A percentile compares a stretch with the other conserved stretches of the same genome.
Evolutionary conservation across 1,140 invertebrate genomes (phyloP).

Genomic region (Bombus turneri): DNA sequence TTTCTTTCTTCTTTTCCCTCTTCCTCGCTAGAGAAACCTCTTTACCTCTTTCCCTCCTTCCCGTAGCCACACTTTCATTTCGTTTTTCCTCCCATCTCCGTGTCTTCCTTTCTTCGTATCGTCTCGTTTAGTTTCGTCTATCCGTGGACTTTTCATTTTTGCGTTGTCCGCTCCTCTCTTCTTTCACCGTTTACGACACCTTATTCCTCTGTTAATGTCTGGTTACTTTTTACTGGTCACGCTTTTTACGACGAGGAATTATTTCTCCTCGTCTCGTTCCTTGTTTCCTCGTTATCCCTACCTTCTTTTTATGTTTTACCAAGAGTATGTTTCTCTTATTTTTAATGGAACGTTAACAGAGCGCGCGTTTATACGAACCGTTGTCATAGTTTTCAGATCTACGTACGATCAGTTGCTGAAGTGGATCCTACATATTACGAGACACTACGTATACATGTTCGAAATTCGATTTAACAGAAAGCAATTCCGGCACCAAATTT

Average conservation of each 20-base stretch:
- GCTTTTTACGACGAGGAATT: neutral
- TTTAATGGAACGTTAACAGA: too few relatives aligned
- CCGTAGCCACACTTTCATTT: neutral
- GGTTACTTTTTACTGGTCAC: neutral
- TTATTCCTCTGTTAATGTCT: neutral
- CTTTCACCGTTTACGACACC: too few relatives aligned
- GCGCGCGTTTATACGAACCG: too few relatives aligned
- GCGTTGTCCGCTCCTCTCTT: neutral
- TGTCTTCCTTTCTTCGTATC: neutral
- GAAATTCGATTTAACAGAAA: neutral
- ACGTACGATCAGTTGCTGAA: neutral
- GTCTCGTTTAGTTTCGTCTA: slow-evolving; percentile 17
- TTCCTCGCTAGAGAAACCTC: too few relatives aligned
- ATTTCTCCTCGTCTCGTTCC: neutral
- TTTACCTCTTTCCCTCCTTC: neutral
- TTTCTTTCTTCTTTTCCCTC: neutral
- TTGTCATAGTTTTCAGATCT: too few relatives aligned
- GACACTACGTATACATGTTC: neutral
- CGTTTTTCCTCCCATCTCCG: neutral
- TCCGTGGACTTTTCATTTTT: slow-evolving; percentile 30
- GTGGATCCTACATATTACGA: neutral
- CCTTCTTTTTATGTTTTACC: too few relatives aligned
- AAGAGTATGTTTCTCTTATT: too few relatives aligned
- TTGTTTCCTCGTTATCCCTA: neutral
- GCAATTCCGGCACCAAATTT: slow-evolving; percentile 2